phyloP scores from a whole-genome alignment of 2,888 invertebrate species.

The Leucophora obtusa region DNA sequence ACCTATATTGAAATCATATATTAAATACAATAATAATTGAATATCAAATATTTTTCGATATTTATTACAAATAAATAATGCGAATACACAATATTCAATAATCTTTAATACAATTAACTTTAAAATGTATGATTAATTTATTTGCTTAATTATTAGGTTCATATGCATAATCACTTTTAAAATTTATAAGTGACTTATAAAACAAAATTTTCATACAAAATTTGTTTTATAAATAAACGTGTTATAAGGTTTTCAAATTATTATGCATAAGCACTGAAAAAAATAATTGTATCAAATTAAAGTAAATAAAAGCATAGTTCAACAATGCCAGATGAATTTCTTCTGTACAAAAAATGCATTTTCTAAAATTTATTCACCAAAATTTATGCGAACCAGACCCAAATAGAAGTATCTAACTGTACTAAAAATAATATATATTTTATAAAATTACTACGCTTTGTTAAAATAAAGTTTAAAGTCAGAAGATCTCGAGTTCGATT shows the following conservation, averaged over 20 bases:
- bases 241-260: too few relatives aligned
- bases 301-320: conserved; percentile 8
- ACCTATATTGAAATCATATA: conserved; percentile 4
- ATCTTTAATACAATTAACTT: conserved; percentile 57
- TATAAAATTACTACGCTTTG: too few relatives aligned
- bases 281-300: not conserved
- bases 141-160: conserved; percentile 38
- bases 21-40: conserved; percentile 23
- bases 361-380: too few relatives aligned
- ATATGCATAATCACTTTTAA: too few relatives aligned
- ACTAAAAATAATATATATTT: too few relatives aligned
- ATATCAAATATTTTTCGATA: conserved; percentile 62
- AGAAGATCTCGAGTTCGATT: too few relatives aligned
- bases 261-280: conserved; percentile 7
- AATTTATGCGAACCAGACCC: too few relatives aligned
- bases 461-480: too few relatives aligned
- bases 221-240: too few relatives aligned
- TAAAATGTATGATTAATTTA: conserved; percentile 30
- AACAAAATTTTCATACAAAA: too few relatives aligned
- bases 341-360: not conserved
- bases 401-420: too few relatives aligned
- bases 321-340: not conserved
- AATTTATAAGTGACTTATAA: too few relatives aligned
- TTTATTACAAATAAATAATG: conserved; percentile 51
- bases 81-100: conserved; percentile 52